Conservation (phyloP, 1,140 invertebrate species). For the Cheumatopsyche charites region DNA sequence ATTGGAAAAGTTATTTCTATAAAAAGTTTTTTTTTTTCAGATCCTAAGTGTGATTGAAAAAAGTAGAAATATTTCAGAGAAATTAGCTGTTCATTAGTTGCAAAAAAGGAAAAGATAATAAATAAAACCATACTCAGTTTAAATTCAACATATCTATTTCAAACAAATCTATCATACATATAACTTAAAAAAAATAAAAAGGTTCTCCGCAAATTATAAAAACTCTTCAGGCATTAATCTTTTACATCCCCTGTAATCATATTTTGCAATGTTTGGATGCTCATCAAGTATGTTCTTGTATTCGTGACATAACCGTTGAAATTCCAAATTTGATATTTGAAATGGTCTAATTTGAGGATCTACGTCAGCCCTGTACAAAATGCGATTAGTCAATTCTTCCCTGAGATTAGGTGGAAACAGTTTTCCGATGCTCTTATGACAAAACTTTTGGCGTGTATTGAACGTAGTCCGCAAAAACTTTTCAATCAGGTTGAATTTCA, state of each 20-base stretch:
- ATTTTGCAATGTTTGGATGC: conserved; percentile 72
- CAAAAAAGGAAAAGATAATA: too few species aligned
- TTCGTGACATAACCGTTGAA: conserved; percentile 74
- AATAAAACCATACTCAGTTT: too few species aligned
- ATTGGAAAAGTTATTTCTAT: too few species aligned
- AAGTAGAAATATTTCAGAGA: too few species aligned
- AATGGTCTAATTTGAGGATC: conserved; percentile 71
- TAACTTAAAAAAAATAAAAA: too few species aligned
- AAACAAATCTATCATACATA: too few species aligned
- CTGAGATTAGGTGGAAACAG: conserved; percentile 77
- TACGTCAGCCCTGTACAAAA: conserved; percentile 77
- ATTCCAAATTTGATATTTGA: conserved; percentile 79
- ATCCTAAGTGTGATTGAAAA: too few species aligned
- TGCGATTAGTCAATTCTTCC: conserved; percentile 68
- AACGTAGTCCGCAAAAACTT: conserved; percentile 90
- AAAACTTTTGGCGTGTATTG: conserved; percentile 85
- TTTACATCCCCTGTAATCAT: conserved; percentile 70
- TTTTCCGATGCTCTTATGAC: conserved; percentile 70
- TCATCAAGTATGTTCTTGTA: conserved; percentile 76
- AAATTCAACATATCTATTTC: too few species aligned
- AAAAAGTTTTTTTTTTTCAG: too few species aligned
- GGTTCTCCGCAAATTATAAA: too few species aligned
- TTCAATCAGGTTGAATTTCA: conserved; percentile 87
- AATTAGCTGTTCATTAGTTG: too few species aligned
- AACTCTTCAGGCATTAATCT: background rate